A percentile compares a stretch with the other conserved stretches of the same genome.
phyloP scores from a whole-genome alignment of 2,113 vertebrate species.

The Oreocharis arfaki region DNA sequence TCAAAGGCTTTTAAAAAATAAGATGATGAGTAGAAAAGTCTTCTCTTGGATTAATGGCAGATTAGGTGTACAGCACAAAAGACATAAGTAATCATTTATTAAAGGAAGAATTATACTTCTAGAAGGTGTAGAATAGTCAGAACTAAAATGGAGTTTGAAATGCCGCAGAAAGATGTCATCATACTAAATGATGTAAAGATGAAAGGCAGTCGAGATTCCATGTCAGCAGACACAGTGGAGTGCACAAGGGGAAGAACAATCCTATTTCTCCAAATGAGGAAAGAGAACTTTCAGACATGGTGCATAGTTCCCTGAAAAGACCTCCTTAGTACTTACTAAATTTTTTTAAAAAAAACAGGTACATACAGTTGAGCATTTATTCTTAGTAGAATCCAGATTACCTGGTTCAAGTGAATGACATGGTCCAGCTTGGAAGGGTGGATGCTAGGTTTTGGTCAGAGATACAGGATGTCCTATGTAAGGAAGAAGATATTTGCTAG shows the following conservation, averaged over 20 bases:
- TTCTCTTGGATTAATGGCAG: background rate
- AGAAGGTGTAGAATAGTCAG: background rate
- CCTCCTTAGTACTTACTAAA: background rate
- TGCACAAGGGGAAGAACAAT: background rate
- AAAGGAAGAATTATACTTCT: background rate
- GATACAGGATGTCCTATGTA: background rate
- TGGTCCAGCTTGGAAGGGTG: background rate
- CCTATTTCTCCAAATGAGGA: background rate
- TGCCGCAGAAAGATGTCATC: background rate
- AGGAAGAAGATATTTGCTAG: background rate
- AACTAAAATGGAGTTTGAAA: background rate
- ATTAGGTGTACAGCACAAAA: background rate
- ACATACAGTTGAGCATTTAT: background rate
- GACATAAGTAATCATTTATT: background rate
- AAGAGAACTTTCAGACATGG: background rate
- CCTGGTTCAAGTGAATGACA: background rate
- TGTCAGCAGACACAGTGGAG: background rate
- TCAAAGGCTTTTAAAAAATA: background rate
- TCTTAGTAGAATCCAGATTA: background rate
- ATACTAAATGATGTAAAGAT: background rate
- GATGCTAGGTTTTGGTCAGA: background rate
- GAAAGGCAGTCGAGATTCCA: background rate
- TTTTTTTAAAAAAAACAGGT: background rate
- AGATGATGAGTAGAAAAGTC: background rate
- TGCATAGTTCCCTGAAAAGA: background rate